Percentiles rank a stretch among this genome's conserved stretches.
These are phyloP conservation scores for Zaprionus inermis DNA, from an alignment of 1,140 invertebrate genomes.

Conservation along the genomic window DNA sequence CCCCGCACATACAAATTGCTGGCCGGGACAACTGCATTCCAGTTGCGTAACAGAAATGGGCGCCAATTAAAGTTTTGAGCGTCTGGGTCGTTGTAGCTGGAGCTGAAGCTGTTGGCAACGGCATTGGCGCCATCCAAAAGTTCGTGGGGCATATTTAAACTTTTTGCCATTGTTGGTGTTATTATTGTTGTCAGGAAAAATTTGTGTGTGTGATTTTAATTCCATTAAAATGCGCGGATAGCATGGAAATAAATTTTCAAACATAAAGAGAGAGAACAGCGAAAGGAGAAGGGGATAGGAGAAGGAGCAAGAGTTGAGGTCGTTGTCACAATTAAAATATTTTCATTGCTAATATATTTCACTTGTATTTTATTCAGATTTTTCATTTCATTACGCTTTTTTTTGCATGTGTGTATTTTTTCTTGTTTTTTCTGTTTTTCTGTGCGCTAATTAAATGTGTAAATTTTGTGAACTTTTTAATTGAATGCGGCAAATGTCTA, in stretches of 20 bases:
- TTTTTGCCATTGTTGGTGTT: conserved; percentile 53
- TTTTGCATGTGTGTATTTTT: conserved; percentile 17
- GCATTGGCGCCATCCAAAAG: conserved; percentile 68
- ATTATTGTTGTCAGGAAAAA: conserved; percentile 19
- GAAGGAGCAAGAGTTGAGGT: conserved; percentile 14
- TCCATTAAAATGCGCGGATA: conserved; percentile 74
- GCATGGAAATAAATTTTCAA: conserved; percentile 59
- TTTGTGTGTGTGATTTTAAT: conserved; percentile 76
- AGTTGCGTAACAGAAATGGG: conserved; percentile 79
- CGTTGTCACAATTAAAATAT: conserved; percentile 75
- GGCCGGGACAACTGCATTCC: conserved; percentile 79
- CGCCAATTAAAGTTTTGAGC: conserved; percentile 81
- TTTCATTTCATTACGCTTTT: conserved; percentile 23
- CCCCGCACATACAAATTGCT: conserved; percentile 78
- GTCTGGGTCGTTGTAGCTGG: conserved; percentile 39
- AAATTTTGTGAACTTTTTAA: conserved; percentile 78
- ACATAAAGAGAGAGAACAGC: conserved; percentile 20
- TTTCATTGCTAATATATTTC: conserved; percentile 79
- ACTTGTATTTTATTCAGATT: conserved; percentile 44
- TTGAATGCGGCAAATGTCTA: conserved; percentile 77
- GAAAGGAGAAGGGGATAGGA: neutral
- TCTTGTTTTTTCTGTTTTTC: conserved; percentile 21
- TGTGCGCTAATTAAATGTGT: conserved; percentile 79
- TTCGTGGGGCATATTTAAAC: conserved; percentile 74
- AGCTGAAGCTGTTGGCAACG: conserved; percentile 25